Percentiles rank a stretch among this genome's conserved stretches.
These are phyloP conservation scores for Sarcophaga carnaria DNA, from an alignment of 2,888 invertebrate species.

Conservation along the genomic window DNA sequence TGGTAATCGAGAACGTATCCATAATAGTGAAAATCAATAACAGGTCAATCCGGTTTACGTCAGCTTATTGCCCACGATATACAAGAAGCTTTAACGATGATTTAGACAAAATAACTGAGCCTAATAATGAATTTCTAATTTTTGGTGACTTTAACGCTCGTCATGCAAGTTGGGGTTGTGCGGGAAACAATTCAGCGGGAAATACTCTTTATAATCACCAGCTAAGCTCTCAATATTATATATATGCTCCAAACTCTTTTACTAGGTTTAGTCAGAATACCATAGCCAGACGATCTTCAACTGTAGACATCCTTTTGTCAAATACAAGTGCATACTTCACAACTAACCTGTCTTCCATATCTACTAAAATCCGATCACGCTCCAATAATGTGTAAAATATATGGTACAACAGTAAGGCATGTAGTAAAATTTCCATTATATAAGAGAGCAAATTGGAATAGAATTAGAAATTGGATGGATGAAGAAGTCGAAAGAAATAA, in stretches of 20 bases:
- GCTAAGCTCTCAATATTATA: neutral
- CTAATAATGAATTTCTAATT: conserved; percentile 1
- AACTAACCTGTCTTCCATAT: no score
- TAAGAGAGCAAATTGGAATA: neutral
- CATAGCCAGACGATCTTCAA: no score
- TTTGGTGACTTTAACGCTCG: neutral
- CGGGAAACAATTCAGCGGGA: neutral
- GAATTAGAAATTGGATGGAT: neutral
- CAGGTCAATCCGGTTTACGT: neutral
- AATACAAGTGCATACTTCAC: no score
- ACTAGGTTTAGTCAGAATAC: no score
- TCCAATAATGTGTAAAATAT: no score
- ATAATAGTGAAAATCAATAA: no score
- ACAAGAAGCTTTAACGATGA: conserved; percentile 6
- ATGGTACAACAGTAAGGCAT: neutral
- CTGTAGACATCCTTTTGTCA: no score
- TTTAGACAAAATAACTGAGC: conserved; percentile 6
- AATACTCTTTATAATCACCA: neutral
- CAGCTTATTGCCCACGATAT: conserved; percentile 27
- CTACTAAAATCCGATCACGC: no score
- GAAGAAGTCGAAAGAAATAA: neutral
- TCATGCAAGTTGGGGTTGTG: neutral
- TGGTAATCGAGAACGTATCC: no score
- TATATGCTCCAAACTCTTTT: neutral
- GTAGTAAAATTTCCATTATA: neutral